Percentiles rank a stretch among this genome's conserved stretches.
Conservation (phyloP, 2,888 invertebrate species). For the Acrobasis consociella region DNA sequence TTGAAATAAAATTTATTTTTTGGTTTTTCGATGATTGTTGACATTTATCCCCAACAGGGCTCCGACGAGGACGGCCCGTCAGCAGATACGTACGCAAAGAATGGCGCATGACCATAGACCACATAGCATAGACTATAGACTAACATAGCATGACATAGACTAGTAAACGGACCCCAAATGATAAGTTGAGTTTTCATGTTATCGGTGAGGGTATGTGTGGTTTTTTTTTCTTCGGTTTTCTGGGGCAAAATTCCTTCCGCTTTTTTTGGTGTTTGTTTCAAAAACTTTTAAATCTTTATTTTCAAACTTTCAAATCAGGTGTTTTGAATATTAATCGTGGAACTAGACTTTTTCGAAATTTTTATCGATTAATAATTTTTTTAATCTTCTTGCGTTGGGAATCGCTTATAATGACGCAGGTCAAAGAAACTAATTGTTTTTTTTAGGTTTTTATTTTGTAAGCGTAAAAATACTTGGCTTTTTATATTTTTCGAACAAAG, state of each 20-base stretch:
- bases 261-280: background rate
- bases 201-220: constrained; percentile 22
- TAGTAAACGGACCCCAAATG: constrained; percentile 18
- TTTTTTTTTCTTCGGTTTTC: background rate
- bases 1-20: background rate
- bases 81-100: constrained; percentile 40
- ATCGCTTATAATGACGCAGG: no score
- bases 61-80: constrained; percentile 45
- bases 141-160: constrained; percentile 22
- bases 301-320: no score
- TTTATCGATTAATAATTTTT: no score
- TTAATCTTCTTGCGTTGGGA: no score
- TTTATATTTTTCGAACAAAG: no score
- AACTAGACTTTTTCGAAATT: no score
- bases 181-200: constrained; percentile 21
- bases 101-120: constrained; percentile 31
- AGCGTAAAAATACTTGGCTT: no score
- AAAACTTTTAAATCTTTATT: background rate
- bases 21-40: constrained; percentile 22
- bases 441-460: no score
- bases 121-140: constrained; percentile 22
- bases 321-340: no score
- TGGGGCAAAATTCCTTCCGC: constrained; percentile 8
- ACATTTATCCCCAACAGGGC: constrained; percentile 33
- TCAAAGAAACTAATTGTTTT: no score